Base-by-base conservation (phyloP, 2,113 vertebrate genomes). In the Aegithalos caudatus region DNA sequence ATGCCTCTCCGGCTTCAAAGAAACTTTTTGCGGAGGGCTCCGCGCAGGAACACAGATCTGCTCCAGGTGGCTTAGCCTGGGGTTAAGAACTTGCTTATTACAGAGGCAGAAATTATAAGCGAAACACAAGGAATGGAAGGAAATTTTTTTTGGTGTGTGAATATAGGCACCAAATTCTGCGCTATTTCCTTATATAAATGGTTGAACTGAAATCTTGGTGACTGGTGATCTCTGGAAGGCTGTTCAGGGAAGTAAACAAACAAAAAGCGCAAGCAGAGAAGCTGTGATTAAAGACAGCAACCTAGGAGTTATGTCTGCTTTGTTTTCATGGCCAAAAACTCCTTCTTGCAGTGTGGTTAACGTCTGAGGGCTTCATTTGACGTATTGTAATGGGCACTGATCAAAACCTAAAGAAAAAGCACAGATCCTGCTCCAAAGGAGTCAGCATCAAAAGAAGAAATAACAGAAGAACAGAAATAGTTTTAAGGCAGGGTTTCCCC, bases 271-370 rank as follows among this genome's bases (percentile, higher is more conserved):
- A 88, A 25, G 61, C 81, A 66, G 88, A 88, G 88, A 96, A 86
- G 87, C 87, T 96, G 93, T 93, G 93, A 96, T 97, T 95, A 96
- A 92, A 94, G 94, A 53, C 88, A 74, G 94, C 90, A 95, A 96
- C 92, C 93, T 86, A 95, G 71, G 79, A 97, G 90, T 97, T 97
- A 93, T 90, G 90, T 77, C 7, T 60, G 67, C 92, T 97, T 96
- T 94, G 91, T 95, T 95, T 96, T 89, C 80, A 22, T 92, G 88
- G 94, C 95, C 96, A 97, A 93, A 92, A 92, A 10, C 80, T 93
- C 70, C 83, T 92, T 96, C 83, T 95, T 72, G 69, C 78, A 58
- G 37, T 90, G 93, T 88, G 95, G 95, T 95, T 96, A 94, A 91
- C 35, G 47, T 90, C 85, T 58, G 92, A 96, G 93, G 93, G 81